phyloP scores from a whole-genome alignment of 2,888 invertebrate species.

The Dicranocentrus wangi region DNA sequence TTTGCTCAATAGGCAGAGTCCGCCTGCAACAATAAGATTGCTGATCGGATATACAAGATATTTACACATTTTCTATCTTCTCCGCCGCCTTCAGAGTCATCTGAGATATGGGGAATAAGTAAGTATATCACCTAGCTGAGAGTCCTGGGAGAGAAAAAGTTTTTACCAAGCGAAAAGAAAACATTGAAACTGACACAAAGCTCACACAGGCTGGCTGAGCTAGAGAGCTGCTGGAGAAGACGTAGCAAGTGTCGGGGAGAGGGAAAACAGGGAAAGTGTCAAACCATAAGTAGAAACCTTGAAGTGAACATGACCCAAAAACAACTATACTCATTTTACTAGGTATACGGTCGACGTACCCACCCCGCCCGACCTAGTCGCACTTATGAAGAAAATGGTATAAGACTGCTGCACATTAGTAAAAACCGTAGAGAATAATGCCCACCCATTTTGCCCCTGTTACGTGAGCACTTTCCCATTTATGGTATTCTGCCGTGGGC shows the following conservation, averaged over 20 bases:
- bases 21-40: conserved; percentile 23
- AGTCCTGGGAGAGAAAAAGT: conserved; percentile 6
- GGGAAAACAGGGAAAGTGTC: conserved; percentile 11
- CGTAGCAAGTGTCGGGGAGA: too few species aligned
- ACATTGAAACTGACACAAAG: conserved; percentile 7
- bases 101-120: too few species aligned
- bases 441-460: background rate
- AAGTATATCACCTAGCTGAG: background rate
- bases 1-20: conserved; percentile 8
- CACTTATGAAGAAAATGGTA: background rate
- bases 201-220: too few species aligned
- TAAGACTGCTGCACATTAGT: background rate
- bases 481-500: conserved; percentile 30
- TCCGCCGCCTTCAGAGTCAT: conserved; percentile 17
- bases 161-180: background rate
- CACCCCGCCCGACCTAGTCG: too few species aligned
- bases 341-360: too few species aligned
- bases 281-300: conserved; percentile 18
- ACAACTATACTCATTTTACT: background rate
- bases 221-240: background rate
- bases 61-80: conserved; percentile 4
- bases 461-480: conserved; percentile 17
- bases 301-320: conserved; percentile 19
- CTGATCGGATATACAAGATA: conserved; percentile 20
- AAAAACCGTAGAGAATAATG: conserved; percentile 6